Evolutionary conservation across 2,888 invertebrate genomes (phyloP).

Genomic region (Mesochorus sp.): DNA sequence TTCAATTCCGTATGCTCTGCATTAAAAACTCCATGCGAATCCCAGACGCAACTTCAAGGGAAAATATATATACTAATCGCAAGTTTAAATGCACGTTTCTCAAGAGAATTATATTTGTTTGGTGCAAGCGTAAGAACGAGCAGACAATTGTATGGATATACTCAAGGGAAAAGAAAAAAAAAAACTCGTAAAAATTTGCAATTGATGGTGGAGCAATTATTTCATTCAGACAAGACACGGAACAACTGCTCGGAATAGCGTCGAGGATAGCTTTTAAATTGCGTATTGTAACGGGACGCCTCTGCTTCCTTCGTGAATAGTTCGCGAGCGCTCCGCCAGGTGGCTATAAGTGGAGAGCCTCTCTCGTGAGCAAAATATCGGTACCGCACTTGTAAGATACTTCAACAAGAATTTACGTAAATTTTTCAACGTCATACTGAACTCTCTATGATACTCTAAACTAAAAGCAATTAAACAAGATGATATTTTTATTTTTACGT

Average conservation of each 20-base stretch:
- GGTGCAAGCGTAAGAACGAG: neutral
- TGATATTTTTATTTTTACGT: no score
- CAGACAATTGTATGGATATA: neutral
- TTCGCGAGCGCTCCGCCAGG: neutral
- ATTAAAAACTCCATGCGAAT: neutral
- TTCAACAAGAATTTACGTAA: no score
- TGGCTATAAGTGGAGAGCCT: neutral
- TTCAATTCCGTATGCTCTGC: neutral
- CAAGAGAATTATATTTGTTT: constrained; percentile 2
- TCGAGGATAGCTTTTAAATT: neutral
- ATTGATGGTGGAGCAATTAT: neutral
- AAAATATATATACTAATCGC: neutral
- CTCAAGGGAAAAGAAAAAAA: neutral
- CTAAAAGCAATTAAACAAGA: no score
- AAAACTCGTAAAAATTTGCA: neutral
- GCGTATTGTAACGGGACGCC: neutral
- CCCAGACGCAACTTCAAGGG: neutral
- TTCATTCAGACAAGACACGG: neutral
- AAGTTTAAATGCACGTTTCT: neutral
- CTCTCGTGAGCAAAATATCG: neutral
- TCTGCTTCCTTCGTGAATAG: neutral
- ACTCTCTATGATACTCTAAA: no score
- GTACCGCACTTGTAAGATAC: neutral
- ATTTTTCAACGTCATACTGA: no score
- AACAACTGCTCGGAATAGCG: neutral